phyloP scores from a whole-genome alignment of 2,797 vertebrate genomes.

The Agapornis canus region DNA sequence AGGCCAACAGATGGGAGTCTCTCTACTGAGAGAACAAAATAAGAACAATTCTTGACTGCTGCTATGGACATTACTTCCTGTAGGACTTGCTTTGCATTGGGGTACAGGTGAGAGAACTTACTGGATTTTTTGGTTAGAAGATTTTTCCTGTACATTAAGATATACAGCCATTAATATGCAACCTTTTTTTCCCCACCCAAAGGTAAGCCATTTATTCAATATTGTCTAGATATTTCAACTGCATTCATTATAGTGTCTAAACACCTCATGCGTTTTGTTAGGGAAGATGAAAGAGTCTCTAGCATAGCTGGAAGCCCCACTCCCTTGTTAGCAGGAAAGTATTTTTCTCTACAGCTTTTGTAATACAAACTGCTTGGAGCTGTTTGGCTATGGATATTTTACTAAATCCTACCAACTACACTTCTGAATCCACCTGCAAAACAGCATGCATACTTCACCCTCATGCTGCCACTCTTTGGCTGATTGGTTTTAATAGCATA shows the following conservation, averaged over 20 bases:
- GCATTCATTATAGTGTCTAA: background rate
- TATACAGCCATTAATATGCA: slow-evolving; percentile 45
- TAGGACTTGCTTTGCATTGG: background rate
- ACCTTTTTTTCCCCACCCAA: background rate
- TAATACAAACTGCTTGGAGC: slow-evolving; percentile 19
- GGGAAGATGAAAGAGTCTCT: background rate
- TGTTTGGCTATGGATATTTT: slow-evolving; percentile 5
- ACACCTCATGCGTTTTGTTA: slow-evolving; percentile 1
- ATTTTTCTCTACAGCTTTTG: slow-evolving; percentile 20
- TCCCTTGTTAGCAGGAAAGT: slow-evolving; percentile 7
- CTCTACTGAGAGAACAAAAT: background rate
- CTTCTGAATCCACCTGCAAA: slow-evolving; percentile 26
- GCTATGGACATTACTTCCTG: background rate
- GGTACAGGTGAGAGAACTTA: background rate
- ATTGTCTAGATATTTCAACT: slow-evolving; percentile 36
- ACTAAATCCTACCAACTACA: slow-evolving; percentile 10
- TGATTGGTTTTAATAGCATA: background rate
- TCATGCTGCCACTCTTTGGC: slow-evolving; percentile 58
- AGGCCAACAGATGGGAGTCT: background rate
- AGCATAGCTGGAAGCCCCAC: background rate
- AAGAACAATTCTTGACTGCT: background rate
- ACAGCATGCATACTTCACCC: slow-evolving; percentile 37
- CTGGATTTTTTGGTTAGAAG: background rate
- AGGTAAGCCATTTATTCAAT: slow-evolving; percentile 4
- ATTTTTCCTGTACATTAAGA: slow-evolving; percentile 15